Percentiles rank a stretch among this genome's conserved stretches.
Conservation (phyloP, 1,140 invertebrate species). For the Agrypnia vestita region DNA sequence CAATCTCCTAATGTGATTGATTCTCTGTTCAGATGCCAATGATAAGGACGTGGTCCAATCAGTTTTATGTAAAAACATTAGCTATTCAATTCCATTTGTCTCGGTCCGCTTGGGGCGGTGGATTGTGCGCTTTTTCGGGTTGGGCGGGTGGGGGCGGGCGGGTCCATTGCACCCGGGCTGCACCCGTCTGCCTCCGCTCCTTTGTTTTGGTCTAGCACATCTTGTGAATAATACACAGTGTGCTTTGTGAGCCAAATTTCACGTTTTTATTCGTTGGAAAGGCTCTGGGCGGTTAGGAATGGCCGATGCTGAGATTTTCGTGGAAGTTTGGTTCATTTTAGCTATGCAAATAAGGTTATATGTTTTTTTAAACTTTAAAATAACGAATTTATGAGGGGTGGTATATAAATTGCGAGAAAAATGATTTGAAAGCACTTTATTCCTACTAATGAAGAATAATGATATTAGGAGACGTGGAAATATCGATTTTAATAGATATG, state of each 20-base stretch:
- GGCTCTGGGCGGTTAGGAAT: neutral
- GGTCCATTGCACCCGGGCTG: conserved; percentile 23
- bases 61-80: neutral
- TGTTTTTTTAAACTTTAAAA: too few species aligned
- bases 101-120: neutral
- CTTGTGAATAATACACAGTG: conserved; percentile 17
- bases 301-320: neutral
- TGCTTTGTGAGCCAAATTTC: conserved; percentile 5
- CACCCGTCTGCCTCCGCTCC: conserved; percentile 5
- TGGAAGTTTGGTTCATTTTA: neutral
- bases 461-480: too few species aligned
- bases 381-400: too few species aligned
- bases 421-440: too few species aligned
- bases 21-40: too few species aligned
- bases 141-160: neutral
- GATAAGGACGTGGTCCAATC: too few species aligned
- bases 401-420: too few species aligned
- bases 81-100: conserved; percentile 2
- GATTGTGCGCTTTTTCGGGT: neutral
- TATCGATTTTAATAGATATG: too few species aligned
- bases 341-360: too few species aligned
- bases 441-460: too few species aligned
- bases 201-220: conserved; percentile 29
- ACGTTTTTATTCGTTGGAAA: conserved; percentile 4
- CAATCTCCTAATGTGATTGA: too few species aligned